These are phyloP conservation scores for Cistogaster globosa DNA, from an alignment of 2,888 invertebrate species.

Conservation along the genomic window DNA sequence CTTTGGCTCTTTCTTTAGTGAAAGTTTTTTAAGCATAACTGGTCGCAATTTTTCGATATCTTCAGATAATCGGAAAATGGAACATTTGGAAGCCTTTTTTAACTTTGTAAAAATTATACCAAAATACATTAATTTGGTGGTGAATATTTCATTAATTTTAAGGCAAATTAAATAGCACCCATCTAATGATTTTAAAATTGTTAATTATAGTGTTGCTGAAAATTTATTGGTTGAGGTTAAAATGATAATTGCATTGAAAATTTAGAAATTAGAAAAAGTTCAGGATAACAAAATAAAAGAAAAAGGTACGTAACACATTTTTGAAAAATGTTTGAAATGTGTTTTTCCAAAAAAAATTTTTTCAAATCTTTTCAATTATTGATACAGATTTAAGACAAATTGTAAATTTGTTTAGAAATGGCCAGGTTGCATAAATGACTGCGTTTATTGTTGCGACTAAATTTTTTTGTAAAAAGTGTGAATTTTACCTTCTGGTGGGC, in stretches of 20 bases:
- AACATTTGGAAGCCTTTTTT: too few species aligned
- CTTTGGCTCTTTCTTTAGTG: too few species aligned
- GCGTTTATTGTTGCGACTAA: not conserved
- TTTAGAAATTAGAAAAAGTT: not conserved
- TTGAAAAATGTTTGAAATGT: constrained; percentile 30
- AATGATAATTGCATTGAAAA: not conserved
- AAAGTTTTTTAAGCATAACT: too few species aligned
- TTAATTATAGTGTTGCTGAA: not conserved
- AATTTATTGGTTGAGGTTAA: not conserved
- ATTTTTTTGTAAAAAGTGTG: constrained; percentile 46
- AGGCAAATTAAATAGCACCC: not conserved
- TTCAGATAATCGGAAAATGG: too few species aligned
- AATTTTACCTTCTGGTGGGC: constrained; percentile 60
- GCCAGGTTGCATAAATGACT: constrained; percentile 24
- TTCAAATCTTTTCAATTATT: not conserved
- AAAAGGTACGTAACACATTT: constrained; percentile 22
- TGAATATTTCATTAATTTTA: not conserved
- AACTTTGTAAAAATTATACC: too few species aligned
- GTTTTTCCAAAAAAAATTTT: constrained; percentile 1
- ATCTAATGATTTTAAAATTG: not conserved
- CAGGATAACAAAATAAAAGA: too few species aligned
- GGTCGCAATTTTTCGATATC: too few species aligned
- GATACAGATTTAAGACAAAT: constrained; percentile 51
- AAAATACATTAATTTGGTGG: too few species aligned
- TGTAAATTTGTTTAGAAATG: constrained; percentile 21